These are phyloP conservation scores for Amiota mariae DNA, from an alignment of 2,888 invertebrate species.

Conservation along the genomic window DNA sequence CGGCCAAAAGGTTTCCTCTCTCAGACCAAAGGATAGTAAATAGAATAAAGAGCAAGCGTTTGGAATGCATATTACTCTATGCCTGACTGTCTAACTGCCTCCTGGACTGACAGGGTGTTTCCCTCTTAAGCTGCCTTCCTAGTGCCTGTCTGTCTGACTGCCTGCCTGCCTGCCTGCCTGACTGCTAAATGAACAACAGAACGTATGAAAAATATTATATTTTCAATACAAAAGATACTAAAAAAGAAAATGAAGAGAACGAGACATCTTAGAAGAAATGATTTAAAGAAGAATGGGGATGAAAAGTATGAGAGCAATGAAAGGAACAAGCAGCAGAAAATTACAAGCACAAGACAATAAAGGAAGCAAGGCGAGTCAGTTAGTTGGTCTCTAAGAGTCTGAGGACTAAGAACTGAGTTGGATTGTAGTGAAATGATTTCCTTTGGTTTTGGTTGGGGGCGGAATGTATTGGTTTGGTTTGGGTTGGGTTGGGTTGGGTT, in stretches of 20 bases:
- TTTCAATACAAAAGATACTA: not conserved
- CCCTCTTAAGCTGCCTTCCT: no score
- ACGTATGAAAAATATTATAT: not conserved
- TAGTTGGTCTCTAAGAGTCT: no score
- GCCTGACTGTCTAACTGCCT: no score
- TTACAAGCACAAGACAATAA: conserved; percentile 12
- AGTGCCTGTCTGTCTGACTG: not conserved
- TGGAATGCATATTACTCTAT: not conserved
- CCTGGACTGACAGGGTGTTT: not conserved
- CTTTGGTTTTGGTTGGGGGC: no score
- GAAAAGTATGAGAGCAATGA: no score
- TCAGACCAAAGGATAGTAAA: conserved; percentile 5
- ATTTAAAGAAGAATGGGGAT: no score
- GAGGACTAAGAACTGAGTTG: no score
- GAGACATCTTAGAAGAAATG: no score
- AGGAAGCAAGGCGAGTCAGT: not conserved
- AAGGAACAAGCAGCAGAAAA: not conserved
- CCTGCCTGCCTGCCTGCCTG: not conserved
- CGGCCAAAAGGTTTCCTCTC: not conserved
- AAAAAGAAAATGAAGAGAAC: not conserved
- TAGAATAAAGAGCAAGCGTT: not conserved
- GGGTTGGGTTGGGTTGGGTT: no score
- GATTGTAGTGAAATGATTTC: no score
- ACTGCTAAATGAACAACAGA: conserved; percentile 5
- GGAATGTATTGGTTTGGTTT: no score